Evolutionary conservation across 2,113 vertebrate species (phyloP), one percentile per base, ranked within the genome.

Genomic region (Scalopus aquaticus): DNA sequence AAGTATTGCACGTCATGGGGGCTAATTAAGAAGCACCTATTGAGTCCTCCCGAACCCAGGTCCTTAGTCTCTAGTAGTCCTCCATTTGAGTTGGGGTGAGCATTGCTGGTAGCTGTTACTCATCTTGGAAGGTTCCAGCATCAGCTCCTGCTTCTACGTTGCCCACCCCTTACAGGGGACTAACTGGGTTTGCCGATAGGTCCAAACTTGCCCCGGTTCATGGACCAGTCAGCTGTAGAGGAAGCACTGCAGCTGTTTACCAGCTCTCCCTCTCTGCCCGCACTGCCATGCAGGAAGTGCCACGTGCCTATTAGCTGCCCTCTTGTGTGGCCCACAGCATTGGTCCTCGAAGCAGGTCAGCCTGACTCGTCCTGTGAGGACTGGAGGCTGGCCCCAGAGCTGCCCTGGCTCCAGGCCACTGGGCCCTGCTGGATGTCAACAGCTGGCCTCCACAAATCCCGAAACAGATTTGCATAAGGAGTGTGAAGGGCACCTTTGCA

Each of bases 1-100:
- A 54, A 16, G 74, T 5, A 19, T 0, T 12, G 19, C 67, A 39
- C n/a, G 32, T 19, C 26, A 35, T 0, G 0, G 19, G 46, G 73
- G 8, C 74, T 37, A 37, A 20, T 9, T n/a, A 32, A 92, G 54
- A 51, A n/a, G 19, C 2, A 70, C 67, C 28, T 39, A 9, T 1
- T 5, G 64, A 78, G 9, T 39, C 16, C 64, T 65, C 56, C 69
- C 26, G 42, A 54, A 8, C 51, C 15, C 17, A 28, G 9, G 70
- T 54, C 32, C 32, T 72, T 1, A 5, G 54, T 0, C 51, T 28
- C 60, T 2, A 20, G 12, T 3, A 2, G 44, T 16, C 12, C 42
- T 37, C 69, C 32, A 7, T 49, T 19, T 65, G 46, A 64, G 46
- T 2, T 22, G 56, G 67, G 11, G 17, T 70, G 70, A 51, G 54